These are phyloP conservation scores for Clarias laeviceps DNA, from an alignment of 2,797 vertebrate genomes.

Conservation along the genomic window DNA sequence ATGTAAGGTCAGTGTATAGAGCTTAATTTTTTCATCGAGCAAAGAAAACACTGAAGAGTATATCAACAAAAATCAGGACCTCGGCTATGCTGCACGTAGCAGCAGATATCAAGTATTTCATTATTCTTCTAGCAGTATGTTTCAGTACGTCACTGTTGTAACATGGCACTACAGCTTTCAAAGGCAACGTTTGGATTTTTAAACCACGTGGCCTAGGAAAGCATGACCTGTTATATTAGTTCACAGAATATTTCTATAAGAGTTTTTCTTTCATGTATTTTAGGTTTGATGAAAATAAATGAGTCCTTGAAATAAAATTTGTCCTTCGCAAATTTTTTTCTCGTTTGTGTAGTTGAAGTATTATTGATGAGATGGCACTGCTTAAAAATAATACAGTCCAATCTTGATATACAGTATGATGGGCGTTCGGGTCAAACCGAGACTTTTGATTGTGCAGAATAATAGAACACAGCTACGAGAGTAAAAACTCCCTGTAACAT, in stretches of 20 bases:
- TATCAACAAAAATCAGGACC: slow-evolving; percentile 70
- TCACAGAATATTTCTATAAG: slow-evolving; percentile 72
- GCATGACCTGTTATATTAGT: slow-evolving; percentile 66
- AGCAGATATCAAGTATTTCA: slow-evolving; percentile 66
- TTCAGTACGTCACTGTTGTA: slow-evolving; percentile 65
- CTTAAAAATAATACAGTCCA: neutral
- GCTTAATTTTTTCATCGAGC: slow-evolving; percentile 49
- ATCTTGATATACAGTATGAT: neutral
- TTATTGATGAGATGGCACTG: neutral
- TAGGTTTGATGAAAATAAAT: slow-evolving; percentile 70
- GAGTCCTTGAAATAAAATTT: slow-evolving; percentile 77
- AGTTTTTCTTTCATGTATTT: slow-evolving; percentile 72
- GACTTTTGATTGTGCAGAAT: too few species aligned
- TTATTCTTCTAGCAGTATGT: slow-evolving; percentile 59
- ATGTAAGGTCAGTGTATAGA: slow-evolving; percentile 39
- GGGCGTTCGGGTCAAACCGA: too few species aligned
- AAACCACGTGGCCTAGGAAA: slow-evolving; percentile 68
- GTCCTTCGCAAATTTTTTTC: slow-evolving; percentile 66
- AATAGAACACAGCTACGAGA: too few species aligned
- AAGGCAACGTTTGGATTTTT: slow-evolving; percentile 60
- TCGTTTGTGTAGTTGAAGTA: neutral
- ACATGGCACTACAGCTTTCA: slow-evolving; percentile 67
- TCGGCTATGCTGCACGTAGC: slow-evolving; percentile 66
- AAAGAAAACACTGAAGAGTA: slow-evolving; percentile 65
- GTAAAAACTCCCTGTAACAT: too few species aligned